Evolutionary conservation across 2,888 invertebrate species (phyloP).

Genomic region (Sussaba pulchella): DNA sequence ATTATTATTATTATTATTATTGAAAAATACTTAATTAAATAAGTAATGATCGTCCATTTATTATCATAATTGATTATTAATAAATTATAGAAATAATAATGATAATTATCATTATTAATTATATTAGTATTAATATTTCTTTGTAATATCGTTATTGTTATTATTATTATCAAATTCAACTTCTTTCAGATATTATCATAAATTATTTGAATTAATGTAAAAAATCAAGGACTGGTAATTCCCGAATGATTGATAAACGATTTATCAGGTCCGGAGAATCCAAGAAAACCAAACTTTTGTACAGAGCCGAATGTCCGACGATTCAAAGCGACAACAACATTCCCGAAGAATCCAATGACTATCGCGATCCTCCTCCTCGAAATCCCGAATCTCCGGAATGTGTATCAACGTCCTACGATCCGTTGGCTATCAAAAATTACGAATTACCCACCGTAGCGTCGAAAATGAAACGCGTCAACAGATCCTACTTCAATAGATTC

Average conservation of each 20-base stretch:
- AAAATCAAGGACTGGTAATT: no score
- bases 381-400: slow-evolving; percentile 18
- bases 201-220: no score
- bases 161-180: no score
- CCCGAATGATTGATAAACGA: neutral
- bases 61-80: no score
- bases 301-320: slow-evolving; percentile 18
- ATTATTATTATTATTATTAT: no score
- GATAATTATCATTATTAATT: no score
- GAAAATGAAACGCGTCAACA: slow-evolving; percentile 87
- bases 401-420: slow-evolving; percentile 56
- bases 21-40: no score
- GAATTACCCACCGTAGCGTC: slow-evolving; percentile 89
- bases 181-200: no score
- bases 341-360: slow-evolving; percentile 11
- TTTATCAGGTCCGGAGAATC: slow-evolving; percentile 36
- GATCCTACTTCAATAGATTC: slow-evolving; percentile 85
- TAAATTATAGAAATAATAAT: no score
- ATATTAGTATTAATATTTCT: no score
- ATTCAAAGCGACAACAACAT: slow-evolving; percentile 9
- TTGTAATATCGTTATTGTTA: no score
- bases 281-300: slow-evolving; percentile 27
- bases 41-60: no score
- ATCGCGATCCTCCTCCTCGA: slow-evolving; percentile 11
- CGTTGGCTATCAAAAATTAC: slow-evolving; percentile 82